Percentiles rank a stretch among this genome's conserved stretches.
Evolutionary conservation across 2,113 vertebrate species (phyloP).

Genomic region (Phaetusa simplex): DNA sequence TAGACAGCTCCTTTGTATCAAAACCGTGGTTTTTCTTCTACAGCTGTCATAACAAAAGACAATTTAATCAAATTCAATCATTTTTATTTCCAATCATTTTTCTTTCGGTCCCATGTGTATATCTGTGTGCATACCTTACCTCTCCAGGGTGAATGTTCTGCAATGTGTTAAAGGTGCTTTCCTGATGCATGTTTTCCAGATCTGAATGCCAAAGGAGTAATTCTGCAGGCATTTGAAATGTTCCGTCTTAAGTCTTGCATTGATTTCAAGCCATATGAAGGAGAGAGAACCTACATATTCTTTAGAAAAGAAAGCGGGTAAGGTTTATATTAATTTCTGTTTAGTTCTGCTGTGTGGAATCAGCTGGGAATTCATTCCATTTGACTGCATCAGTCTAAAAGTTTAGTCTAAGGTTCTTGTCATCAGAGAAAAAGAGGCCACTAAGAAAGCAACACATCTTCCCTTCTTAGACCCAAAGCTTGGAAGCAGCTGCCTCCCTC

Average conservation of each 20-base stretch:
- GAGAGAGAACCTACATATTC: slow-evolving; percentile 83
- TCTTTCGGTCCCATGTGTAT: fast-evolving
- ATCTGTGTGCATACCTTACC: neutral
- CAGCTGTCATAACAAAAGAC: neutral
- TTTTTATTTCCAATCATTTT: neutral
- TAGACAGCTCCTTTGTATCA: neutral
- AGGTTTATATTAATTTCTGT: neutral
- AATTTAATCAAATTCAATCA: neutral
- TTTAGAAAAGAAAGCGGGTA: slow-evolving; percentile 86
- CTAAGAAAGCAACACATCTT: neutral
- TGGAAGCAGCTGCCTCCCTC: neutral
- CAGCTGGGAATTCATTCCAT: neutral
- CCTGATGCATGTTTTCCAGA: slow-evolving; percentile 44
- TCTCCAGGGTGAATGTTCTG: neutral
- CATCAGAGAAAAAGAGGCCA: neutral
- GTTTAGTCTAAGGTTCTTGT: neutral
- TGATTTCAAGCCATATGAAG: slow-evolving; percentile 94
- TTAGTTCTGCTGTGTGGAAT: neutral
- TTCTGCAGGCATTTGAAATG: slow-evolving; percentile 89
- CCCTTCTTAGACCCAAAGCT: neutral
- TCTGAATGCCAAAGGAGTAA: slow-evolving; percentile 86
- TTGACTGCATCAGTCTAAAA: neutral
- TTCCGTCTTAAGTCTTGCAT: slow-evolving; percentile 90
- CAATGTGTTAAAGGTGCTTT: neutral
- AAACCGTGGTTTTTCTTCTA: neutral